phyloP scores from a whole-genome alignment of 2,888 invertebrate species.

The Falcaria lacertinaria region DNA sequence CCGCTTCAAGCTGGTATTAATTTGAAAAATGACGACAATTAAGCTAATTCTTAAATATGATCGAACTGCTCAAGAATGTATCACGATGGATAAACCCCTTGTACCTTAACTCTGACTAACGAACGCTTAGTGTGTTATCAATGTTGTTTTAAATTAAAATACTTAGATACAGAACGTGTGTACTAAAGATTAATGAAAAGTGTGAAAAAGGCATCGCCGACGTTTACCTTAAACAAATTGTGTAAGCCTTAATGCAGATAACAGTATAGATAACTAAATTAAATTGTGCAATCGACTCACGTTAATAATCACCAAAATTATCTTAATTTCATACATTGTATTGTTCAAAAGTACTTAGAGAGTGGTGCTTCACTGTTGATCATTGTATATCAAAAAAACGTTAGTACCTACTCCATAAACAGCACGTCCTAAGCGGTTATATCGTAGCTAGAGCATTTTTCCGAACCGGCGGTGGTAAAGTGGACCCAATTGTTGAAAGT shows the following conservation, averaged over 20 bases:
- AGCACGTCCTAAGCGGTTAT: no score
- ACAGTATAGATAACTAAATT: slow-evolving; percentile 25
- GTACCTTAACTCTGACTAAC: slow-evolving; percentile 40
- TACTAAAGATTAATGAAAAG: slow-evolving; percentile 27
- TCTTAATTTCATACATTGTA: neutral
- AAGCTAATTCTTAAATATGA: neutral
- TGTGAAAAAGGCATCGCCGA: slow-evolving; percentile 25
- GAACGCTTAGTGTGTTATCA: slow-evolving; percentile 36
- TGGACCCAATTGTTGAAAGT: no score
- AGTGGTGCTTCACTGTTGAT: neutral
- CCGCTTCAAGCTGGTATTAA: no score
- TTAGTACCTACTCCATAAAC: no score
- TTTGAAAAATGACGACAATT: no score
- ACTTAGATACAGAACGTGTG: slow-evolving; percentile 30
- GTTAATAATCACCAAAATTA: slow-evolving; percentile 3
- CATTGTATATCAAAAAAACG: no score
- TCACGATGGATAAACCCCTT: neutral
- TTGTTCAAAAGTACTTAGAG: neutral
- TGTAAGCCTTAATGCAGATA: slow-evolving; percentile 22
- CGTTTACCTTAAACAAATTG: slow-evolving; percentile 37
- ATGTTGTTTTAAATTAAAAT: slow-evolving; percentile 41
- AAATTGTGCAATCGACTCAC: slow-evolving; percentile 30
- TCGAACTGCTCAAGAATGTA: neutral
- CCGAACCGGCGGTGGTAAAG: no score
- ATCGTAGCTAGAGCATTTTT: no score